phyloP scores from a whole-genome alignment of 2,113 vertebrate species.

The Oreochromis niloticus region DNA sequence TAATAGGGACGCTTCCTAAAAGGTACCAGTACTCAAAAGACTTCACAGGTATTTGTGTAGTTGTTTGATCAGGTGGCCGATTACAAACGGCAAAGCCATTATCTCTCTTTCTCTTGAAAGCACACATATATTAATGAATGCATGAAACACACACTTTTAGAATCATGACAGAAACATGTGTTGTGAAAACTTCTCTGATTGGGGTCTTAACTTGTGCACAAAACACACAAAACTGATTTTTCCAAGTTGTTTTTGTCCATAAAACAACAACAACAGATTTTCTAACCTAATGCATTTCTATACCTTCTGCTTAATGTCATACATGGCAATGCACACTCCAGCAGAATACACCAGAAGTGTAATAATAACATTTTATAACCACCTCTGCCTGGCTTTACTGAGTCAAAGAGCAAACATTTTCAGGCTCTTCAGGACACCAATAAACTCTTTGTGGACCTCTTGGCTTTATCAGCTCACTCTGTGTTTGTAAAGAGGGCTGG shows the following conservation, averaged over 20 bases:
- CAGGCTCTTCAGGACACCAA: constrained; percentile 30
- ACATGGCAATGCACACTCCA: not conserved
- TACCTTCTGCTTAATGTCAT: not conserved
- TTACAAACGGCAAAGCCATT: constrained; percentile 20
- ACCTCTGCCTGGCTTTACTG: not conserved
- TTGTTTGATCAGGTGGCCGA: constrained; percentile 60
- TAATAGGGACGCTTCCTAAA: rapidly evolving
- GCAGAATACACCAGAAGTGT: not conserved
- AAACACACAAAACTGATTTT: not conserved
- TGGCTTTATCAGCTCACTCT: constrained; percentile 48
- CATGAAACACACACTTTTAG: not conserved
- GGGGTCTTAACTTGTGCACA: not conserved
- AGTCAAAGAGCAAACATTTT: constrained; percentile 51
- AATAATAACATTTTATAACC: not conserved
- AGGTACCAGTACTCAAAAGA: not conserved
- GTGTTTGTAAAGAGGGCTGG: constrained; percentile 72
- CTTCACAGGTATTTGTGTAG: not conserved
- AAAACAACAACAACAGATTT: not conserved
- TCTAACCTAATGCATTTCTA: not conserved
- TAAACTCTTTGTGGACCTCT: constrained; percentile 52
- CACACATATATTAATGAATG: not conserved
- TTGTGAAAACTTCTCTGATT: not conserved
- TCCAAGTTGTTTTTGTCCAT: not conserved
- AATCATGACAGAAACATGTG: not conserved
- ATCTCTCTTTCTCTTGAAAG: not conserved